These are phyloP conservation scores for Beris chalybata DNA, from an alignment of 2,888 invertebrate species.

Conservation along the genomic window DNA sequence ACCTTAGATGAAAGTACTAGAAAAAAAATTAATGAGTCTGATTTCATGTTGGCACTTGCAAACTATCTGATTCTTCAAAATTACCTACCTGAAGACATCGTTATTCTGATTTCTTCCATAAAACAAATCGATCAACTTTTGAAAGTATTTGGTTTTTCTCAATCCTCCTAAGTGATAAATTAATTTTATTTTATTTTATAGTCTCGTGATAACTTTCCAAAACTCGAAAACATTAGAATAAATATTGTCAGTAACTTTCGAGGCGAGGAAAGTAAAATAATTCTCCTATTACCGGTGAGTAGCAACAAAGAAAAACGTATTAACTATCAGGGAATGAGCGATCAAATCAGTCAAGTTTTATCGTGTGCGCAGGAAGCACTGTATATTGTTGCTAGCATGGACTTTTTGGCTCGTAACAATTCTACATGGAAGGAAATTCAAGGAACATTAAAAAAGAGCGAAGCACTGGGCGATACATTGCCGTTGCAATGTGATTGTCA, in stretches of 20 bases:
- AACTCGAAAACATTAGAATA: slow-evolving; percentile 59
- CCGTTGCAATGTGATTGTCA: slow-evolving; percentile 59
- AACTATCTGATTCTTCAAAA: slow-evolving; percentile 65
- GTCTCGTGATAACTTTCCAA: slow-evolving; percentile 44
- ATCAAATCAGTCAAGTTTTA: slow-evolving; percentile 76
- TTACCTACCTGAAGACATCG: slow-evolving; percentile 65
- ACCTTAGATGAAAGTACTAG: slow-evolving; percentile 60
- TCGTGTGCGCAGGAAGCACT: slow-evolving; percentile 72
- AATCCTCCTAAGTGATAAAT: background rate
- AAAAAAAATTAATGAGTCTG: slow-evolving; percentile 66
- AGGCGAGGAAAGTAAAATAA: slow-evolving; percentile 78
- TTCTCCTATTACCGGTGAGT: slow-evolving; percentile 76
- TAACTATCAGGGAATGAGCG: slow-evolving; percentile 70
- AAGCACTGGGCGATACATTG: slow-evolving; percentile 60
- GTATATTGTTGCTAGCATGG: slow-evolving; percentile 75
- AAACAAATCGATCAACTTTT: slow-evolving; percentile 63
- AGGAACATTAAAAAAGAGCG: slow-evolving; percentile 55
- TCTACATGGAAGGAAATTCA: slow-evolving; percentile 61
- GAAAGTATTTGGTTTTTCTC: slow-evolving; percentile 26
- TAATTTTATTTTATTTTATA: slow-evolving; percentile 29
- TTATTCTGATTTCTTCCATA: slow-evolving; percentile 71
- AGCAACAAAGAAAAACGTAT: slow-evolving; percentile 69
- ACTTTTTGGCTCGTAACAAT: slow-evolving; percentile 59
- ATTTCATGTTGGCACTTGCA: slow-evolving; percentile 64
- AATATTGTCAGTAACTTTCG: slow-evolving; percentile 78